Conservation (phyloP, 2,113 vertebrate species). For the Alexandromys fortis region DNA sequence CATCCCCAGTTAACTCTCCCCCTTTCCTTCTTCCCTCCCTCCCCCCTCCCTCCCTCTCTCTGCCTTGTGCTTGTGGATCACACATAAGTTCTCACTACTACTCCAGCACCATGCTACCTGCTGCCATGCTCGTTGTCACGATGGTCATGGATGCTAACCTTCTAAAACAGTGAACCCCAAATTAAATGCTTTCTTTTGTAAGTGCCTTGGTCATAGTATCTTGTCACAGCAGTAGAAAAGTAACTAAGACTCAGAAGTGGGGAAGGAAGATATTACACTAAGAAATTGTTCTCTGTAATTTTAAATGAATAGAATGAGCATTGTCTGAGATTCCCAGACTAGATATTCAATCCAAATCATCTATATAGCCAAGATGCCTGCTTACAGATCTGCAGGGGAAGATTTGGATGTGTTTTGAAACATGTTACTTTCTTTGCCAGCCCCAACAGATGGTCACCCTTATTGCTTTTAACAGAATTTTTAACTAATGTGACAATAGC, state of each 20-base stretch:
- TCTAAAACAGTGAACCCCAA: neutral
- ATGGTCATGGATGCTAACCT: neutral
- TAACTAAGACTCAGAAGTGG: neutral
- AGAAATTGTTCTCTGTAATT: slow-evolving; percentile 16
- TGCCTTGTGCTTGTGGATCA: neutral
- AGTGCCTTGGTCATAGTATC: neutral
- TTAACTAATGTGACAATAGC: slow-evolving; percentile 75
- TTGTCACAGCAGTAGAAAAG: neutral
- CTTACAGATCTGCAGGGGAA: slow-evolving; percentile 2
- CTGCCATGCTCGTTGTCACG: neutral
- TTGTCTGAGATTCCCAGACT: slow-evolving; percentile 7
- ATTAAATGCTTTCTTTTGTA: neutral
- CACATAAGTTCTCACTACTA: neutral
- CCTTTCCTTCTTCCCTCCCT: too few relatives aligned
- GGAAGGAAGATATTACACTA: neutral
- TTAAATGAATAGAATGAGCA: neutral
- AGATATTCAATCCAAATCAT: neutral
- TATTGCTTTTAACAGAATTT: slow-evolving; percentile 68
- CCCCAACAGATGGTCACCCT: slow-evolving; percentile 68
- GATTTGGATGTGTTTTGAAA: slow-evolving; percentile 61
- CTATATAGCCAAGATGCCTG: neutral
- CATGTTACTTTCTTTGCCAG: slow-evolving; percentile 70
- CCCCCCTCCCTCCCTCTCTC: neutral
- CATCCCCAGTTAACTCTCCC: neutral
- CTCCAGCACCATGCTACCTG: neutral